Conservation (phyloP, 2,113 vertebrate species). For the Gobio gobio region DNA sequence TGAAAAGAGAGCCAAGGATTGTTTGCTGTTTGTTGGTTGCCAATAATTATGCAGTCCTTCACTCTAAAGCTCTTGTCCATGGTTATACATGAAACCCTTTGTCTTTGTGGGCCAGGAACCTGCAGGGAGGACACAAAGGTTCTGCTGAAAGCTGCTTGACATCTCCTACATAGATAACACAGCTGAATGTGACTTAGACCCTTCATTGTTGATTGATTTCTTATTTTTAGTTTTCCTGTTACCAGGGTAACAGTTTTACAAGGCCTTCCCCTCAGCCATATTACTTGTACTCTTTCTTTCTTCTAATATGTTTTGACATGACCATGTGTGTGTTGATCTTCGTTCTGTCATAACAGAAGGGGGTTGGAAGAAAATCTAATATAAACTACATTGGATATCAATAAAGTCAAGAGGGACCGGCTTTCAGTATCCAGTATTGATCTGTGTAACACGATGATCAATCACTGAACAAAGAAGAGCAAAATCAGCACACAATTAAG, state of each 20-base stretch:
- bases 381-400: constrained; percentile 65
- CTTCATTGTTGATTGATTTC: constrained; percentile 76
- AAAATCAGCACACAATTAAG: constrained; percentile 50
- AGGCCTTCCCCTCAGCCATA: not conserved
- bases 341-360: constrained; percentile 63
- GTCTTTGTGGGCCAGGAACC: constrained; percentile 82
- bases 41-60: not conserved
- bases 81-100: constrained; percentile 52
- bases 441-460: constrained; percentile 51
- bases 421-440: constrained; percentile 62
- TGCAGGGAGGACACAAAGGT: constrained; percentile 84
- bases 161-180: constrained; percentile 76
- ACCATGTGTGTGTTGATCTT: constrained; percentile 43
- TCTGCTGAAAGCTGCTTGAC: constrained; percentile 83
- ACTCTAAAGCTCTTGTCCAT: constrained; percentile 28
- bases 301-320: constrained; percentile 23
- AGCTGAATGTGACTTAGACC: constrained; percentile 77
- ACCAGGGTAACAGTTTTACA: constrained; percentile 82
- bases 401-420: constrained; percentile 51
- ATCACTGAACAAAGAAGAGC: constrained; percentile 36
- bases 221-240: constrained; percentile 76
- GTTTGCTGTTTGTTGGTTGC: constrained; percentile 29
- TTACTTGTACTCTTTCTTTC: constrained; percentile 12
- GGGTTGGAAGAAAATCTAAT: constrained; percentile 32
- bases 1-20: not conserved